Evolutionary conservation across 2,113 vertebrate genomes (phyloP).

Genomic region (Chamaetylas fuelleborni): DNA sequence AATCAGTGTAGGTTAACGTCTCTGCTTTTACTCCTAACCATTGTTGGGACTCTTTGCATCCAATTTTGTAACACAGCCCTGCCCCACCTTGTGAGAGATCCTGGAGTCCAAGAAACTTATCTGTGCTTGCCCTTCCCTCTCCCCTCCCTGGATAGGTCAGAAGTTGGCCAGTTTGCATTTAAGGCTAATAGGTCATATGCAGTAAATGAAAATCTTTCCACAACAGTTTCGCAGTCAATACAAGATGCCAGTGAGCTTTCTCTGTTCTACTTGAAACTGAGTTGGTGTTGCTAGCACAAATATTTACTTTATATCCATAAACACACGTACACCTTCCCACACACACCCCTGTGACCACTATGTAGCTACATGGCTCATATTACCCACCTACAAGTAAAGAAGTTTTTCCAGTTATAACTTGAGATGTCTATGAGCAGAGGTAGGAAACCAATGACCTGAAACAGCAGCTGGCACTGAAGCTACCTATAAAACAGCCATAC

Average conservation of each 20-base stretch:
- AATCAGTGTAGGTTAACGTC: neutral
- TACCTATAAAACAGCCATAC: neutral
- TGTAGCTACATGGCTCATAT: neutral
- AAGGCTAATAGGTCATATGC: neutral
- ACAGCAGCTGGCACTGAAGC: neutral
- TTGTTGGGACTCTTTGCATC: neutral
- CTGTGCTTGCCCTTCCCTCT: neutral
- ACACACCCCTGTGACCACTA: neutral
- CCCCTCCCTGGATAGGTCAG: neutral
- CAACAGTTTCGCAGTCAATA: neutral
- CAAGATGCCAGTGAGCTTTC: neutral
- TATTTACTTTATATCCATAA: conserved; percentile 10
- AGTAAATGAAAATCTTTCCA: neutral
- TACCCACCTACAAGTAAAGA: neutral
- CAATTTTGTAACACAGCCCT: neutral
- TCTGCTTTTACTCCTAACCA: neutral
- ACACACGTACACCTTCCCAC: neutral
- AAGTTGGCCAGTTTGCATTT: neutral
- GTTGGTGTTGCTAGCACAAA: neutral
- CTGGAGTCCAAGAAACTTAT: neutral
- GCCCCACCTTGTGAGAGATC: neutral
- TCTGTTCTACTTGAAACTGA: neutral
- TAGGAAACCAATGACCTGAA: neutral
- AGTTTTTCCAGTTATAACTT: neutral
- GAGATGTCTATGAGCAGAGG: neutral